Conservation (phyloP, 2,113 vertebrate genomes). For the Hippoglossus stenolepis region DNA sequence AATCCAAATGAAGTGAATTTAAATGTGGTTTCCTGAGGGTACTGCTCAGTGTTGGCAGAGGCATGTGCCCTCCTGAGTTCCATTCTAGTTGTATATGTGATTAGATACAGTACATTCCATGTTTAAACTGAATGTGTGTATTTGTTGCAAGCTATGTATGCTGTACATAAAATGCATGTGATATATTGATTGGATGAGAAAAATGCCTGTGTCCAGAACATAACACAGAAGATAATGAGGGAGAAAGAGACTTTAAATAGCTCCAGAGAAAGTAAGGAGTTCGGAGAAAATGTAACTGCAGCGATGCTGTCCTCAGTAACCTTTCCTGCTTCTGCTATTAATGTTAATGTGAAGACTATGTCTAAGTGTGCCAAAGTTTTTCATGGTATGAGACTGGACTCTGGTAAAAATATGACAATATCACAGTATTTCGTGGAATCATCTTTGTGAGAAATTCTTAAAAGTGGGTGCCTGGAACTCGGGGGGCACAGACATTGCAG, state of each 20-base stretch:
- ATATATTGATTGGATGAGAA: too few species aligned
- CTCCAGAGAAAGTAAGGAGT: not conserved
- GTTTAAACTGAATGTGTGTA: too few species aligned
- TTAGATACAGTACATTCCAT: too few species aligned
- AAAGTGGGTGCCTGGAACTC: not conserved
- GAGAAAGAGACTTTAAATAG: conserved; percentile 2
- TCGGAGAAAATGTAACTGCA: not conserved
- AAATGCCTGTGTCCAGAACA: not conserved
- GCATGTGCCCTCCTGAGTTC: too few species aligned
- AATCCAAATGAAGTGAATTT: too few species aligned
- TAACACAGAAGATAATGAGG: not conserved
- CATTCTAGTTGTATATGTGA: too few species aligned
- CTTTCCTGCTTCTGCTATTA: not conserved
- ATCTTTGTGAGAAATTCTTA: not conserved
- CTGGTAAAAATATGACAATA: not conserved
- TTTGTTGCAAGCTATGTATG: too few species aligned
- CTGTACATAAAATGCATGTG: too few species aligned
- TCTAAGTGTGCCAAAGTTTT: not conserved
- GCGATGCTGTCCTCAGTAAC: not conserved
- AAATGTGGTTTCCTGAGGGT: too few species aligned
- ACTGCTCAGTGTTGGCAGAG: too few species aligned
- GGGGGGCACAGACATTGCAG: not conserved
- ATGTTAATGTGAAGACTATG: not conserved
- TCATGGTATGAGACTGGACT: not conserved
- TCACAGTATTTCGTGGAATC: not conserved